Evolutionary conservation across 2,888 invertebrate genomes (phyloP).

Genomic region (Blomia tropicalis): DNA sequence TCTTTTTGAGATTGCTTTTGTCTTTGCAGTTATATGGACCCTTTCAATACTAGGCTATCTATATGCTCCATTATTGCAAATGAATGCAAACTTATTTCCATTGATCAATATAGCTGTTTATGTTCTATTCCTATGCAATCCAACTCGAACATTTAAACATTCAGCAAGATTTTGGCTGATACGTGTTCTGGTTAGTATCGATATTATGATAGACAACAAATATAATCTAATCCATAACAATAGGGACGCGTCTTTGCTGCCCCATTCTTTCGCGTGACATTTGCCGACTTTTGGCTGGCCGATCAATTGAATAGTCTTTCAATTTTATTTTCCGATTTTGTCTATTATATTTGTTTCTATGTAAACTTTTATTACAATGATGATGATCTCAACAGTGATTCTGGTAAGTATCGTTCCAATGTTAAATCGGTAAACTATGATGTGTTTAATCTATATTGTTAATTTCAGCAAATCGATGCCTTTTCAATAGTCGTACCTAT

Average conservation of each 20-base stretch:
- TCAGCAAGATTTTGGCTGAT: constrained; percentile 88
- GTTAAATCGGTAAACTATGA: neutral
- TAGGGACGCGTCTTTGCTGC: constrained; percentile 67
- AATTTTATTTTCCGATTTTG: constrained; percentile 76
- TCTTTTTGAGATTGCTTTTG: constrained; percentile 77
- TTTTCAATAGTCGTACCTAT: constrained; percentile 13
- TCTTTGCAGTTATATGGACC: constrained; percentile 87
- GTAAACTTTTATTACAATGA: constrained; percentile 36
- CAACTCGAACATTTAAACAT: constrained; percentile 72
- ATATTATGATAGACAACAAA: neutral
- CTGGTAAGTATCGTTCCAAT: constrained; percentile 5
- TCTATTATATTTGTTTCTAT: constrained; percentile 85
- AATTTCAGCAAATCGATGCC: neutral
- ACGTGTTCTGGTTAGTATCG: constrained; percentile 52
- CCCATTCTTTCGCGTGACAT: constrained; percentile 80
- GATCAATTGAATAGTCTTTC: constrained; percentile 89
- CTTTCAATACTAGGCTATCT: constrained; percentile 69
- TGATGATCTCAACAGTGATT: neutral
- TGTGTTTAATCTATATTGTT: neutral
- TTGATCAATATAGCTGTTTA: constrained; percentile 59
- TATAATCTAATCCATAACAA: constrained; percentile 40
- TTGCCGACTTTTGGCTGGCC: constrained; percentile 97
- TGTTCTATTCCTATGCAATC: constrained; percentile 69
- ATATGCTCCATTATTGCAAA: constrained; percentile 60
- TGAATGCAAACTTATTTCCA: constrained; percentile 84